Base-by-base conservation (phyloP, 1,140 invertebrate genomes). In the Drosophila mauritiana region DNA sequence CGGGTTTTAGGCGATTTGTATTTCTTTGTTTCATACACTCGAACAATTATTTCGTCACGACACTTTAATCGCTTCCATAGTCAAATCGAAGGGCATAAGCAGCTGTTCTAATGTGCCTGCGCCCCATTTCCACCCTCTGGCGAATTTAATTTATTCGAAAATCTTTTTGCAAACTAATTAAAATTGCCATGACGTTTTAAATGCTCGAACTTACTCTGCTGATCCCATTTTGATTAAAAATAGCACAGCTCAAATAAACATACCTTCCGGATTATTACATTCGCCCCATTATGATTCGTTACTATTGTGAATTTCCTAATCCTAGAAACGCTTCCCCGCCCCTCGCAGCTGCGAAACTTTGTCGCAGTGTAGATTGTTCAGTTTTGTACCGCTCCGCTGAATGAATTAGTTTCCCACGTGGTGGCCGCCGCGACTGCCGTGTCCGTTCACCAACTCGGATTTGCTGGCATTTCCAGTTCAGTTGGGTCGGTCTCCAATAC, bases 331-430 rank as follows among this genome's bases (percentile, higher is more conserved):
- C 34, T 67, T 51, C 13, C 4, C 27, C 31, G 6, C 4, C 27
- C 31, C 31, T 27, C 5, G 7, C 2, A 7, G 20, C 8, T n/a
- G 27, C 27, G 12, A 31, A 31, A 31, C 31, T 51, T 51, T 15
- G 27, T 31, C 8, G 36, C 64, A 65, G 64, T 63, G 64, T 42
- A 64, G 31, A 25, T 43, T 43, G 15, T 34, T 63, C 54, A 15
- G 40, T 20, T 42, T 46, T 46, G 15, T 61, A 52, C 22, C 54
- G 53, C 12, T 54, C 43, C 45, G 58, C 52, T 61, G 61, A 74
- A 64, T 73, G 67, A 67, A 80, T 77, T 73, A 27, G 65, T 73
- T 85, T 85, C 78, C 80, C 82, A 85, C 82, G 81, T 84, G 77
- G 58, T 39, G 31, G 7, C 27, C 7, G 27, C 27, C 27, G 27